Evolutionary conservation across 2,113 vertebrate species (phyloP).

Genomic region (Eptatretus burgeri): DNA sequence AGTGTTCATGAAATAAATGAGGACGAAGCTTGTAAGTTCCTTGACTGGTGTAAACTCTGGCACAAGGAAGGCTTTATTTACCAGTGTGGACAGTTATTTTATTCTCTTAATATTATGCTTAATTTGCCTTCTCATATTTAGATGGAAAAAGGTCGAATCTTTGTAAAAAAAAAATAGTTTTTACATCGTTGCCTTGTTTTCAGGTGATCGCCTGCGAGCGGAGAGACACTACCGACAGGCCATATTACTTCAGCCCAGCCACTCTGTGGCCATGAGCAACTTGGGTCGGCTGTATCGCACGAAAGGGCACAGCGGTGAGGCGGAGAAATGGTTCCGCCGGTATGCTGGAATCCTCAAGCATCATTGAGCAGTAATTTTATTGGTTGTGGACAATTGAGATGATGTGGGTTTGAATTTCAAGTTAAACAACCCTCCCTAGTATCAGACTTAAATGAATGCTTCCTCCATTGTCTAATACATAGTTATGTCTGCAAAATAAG

Average conservation of each 20-base stretch:
- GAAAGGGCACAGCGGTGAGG: slow-evolving; percentile 39
- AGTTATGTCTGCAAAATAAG: too few relatives aligned
- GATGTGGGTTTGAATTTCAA: too few relatives aligned
- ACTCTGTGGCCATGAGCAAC: slow-evolving; percentile 88
- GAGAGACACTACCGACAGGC: slow-evolving; percentile 52
- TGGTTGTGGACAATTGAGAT: too few relatives aligned
- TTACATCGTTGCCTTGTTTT: neutral
- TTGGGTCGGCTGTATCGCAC: slow-evolving; percentile 64
- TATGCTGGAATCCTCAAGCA: slow-evolving; percentile 13
- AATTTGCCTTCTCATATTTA: neutral
- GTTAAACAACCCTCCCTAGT: too few relatives aligned
- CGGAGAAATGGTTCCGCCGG: slow-evolving; percentile 73
- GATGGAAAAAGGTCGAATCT: neutral
- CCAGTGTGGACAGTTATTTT: neutral
- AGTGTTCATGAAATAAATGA: neutral
- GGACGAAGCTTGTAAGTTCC: neutral
- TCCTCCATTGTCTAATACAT: too few relatives aligned
- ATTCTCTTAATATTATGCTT: neutral
- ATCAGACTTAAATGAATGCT: too few relatives aligned
- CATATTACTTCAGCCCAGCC: slow-evolving; percentile 40
- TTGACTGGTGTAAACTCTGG: neutral
- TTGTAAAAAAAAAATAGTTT: neutral
- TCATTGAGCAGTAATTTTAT: too few relatives aligned
- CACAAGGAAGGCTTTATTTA: neutral
- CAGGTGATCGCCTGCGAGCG: slow-evolving; percentile 37